A percentile compares a stretch with the other conserved stretches of the same genome.
phyloP scores from a whole-genome alignment of 2,888 invertebrate genomes.

The Hymenopus coronatus region DNA sequence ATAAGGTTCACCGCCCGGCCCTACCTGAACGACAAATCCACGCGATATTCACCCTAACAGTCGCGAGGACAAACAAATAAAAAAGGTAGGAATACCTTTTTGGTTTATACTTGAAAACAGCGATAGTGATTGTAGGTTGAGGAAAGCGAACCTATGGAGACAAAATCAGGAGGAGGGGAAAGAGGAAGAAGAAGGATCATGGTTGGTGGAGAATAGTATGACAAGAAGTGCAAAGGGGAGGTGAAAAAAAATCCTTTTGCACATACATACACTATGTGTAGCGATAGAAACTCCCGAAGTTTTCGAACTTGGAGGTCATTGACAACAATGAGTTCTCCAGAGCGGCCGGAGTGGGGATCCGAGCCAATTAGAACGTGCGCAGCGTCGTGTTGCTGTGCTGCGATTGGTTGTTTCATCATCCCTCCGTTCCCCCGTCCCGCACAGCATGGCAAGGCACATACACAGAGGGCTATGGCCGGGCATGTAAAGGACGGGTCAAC shows the following conservation, averaged over 20 bases:
- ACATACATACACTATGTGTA: neutral
- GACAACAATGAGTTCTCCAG: conserved; percentile 56
- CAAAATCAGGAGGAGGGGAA: conserved; percentile 46
- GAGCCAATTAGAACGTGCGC: conserved; percentile 28
- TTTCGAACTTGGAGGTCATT: conserved; percentile 82
- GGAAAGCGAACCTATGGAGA: neutral
- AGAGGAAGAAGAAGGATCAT: conserved; percentile 36
- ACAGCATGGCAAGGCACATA: neutral
- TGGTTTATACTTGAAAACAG: conserved; percentile 5
- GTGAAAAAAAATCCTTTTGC: conserved; percentile 39
- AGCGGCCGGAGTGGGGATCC: neutral
- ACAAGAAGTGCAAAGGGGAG: conserved; percentile 45
- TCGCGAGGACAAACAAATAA: neutral
- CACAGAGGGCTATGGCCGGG: conserved; percentile 25
- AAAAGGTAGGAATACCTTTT: neutral
- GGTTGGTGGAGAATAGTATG: conserved; percentile 34
- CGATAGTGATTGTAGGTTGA: conserved; percentile 11
- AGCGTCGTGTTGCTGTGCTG: conserved; percentile 2
- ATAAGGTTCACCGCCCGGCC: neutral
- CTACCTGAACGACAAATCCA: conserved; percentile 19
- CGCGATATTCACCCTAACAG: conserved; percentile 20
- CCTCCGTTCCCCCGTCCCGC: conserved; percentile 1
- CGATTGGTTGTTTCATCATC: conserved; percentile 17
- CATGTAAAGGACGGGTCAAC: conserved; percentile 56
- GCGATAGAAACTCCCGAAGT: conserved; percentile 37